These are phyloP conservation scores for Pongo pygmaeus DNA, from an alignment of 2,113 vertebrate species.

Conservation along the genomic window DNA sequence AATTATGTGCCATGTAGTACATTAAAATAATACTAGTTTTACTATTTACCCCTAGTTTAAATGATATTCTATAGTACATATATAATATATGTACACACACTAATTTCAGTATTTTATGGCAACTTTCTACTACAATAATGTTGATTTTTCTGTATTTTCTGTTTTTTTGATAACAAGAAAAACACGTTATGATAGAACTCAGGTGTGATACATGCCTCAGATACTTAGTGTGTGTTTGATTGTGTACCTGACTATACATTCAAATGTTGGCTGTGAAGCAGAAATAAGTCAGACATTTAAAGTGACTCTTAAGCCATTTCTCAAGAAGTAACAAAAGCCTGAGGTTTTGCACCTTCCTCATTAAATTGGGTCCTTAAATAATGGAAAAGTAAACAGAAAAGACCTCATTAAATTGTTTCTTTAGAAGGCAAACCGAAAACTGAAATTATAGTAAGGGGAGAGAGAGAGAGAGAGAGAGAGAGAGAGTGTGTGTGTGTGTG, in stretches of 20 bases:
- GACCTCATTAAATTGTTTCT: background rate
- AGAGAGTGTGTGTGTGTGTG: too few relatives aligned
- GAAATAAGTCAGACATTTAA: background rate
- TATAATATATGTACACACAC: background rate
- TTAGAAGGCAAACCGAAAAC: background rate
- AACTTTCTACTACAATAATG: background rate
- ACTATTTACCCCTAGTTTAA: slow-evolving; percentile 27
- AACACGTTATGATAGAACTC: background rate
- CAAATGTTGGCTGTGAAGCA: background rate
- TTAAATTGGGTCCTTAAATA: background rate
- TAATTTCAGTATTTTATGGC: slow-evolving; percentile 14
- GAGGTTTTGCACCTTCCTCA: background rate
- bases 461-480: too few relatives aligned
- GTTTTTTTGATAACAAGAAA: background rate
- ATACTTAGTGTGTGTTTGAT: background rate
- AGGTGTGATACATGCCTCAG: background rate
- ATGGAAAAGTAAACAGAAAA: slow-evolving; percentile 26
- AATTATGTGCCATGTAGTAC: background rate
- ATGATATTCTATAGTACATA: background rate
- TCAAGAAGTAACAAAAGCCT: background rate
- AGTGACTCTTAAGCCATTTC: background rate
- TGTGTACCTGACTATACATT: background rate
- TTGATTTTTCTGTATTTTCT: background rate
- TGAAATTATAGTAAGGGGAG: background rate
- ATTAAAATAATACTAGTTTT: slow-evolving; percentile 29